Evolutionary conservation across 2,888 invertebrate species (phyloP).

Genomic region (Campoplex capitator): DNA sequence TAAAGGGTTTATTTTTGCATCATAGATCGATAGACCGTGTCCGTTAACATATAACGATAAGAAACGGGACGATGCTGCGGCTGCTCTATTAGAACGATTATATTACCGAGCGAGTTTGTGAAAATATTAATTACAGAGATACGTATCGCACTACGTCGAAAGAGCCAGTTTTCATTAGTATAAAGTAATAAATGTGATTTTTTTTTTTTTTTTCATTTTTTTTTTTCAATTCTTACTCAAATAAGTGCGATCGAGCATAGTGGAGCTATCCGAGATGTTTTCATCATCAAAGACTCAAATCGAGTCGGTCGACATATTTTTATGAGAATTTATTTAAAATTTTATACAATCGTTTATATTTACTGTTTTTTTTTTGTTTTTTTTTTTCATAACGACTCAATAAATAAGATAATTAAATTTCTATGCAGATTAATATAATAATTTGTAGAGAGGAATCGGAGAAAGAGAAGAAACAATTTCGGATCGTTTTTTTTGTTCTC

Average conservation of each 20-base stretch:
- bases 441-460: slow-evolving; percentile 15
- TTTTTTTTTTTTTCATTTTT: background rate
- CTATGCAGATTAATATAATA: slow-evolving; percentile 25
- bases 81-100: slow-evolving; percentile 60
- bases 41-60: slow-evolving; percentile 56
- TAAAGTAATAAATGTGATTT: slow-evolving; percentile 35
- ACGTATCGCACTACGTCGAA: slow-evolving; percentile 52
- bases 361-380: background rate
- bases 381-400: background rate
- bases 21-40: slow-evolving; percentile 69
- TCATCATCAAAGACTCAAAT: slow-evolving; percentile 18
- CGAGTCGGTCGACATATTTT: background rate
- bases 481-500: slow-evolving; percentile 11
- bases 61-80: slow-evolving; percentile 43
- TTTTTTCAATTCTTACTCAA: too few species aligned
- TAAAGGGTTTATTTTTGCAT: slow-evolving; percentile 46
- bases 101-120: slow-evolving; percentile 53
- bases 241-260: background rate
- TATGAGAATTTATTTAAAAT: background rate
- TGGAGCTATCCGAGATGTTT: slow-evolving; percentile 24
- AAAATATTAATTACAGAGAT: slow-evolving; percentile 69
- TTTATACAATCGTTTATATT: background rate
- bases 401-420: slow-evolving; percentile 31
- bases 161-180: slow-evolving; percentile 62
- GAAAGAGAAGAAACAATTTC: slow-evolving; percentile 8